phyloP scores from a whole-genome alignment of 2,888 invertebrate genomes.

The Gibbula magus region DNA sequence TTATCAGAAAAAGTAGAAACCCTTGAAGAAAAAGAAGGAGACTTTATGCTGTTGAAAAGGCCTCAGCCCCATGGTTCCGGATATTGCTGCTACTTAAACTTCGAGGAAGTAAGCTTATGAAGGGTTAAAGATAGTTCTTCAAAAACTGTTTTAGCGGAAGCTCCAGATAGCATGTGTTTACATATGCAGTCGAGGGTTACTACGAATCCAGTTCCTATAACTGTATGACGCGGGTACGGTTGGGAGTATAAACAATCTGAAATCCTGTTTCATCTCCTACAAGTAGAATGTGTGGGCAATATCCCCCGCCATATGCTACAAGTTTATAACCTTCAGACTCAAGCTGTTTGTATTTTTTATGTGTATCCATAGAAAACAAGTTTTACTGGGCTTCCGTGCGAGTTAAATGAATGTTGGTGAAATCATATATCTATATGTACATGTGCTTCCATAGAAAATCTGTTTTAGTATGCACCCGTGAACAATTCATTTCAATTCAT shows the following conservation, averaged over 20 bases:
- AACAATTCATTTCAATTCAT: no score
- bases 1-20: no score
- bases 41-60: no score
- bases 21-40: no score
- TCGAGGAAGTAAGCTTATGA: not conserved
- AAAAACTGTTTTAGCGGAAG: not conserved
- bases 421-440: no score
- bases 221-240: not conserved
- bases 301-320: not conserved
- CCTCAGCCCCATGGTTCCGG: not conserved
- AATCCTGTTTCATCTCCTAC: not conserved
- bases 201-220: not conserved
- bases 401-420: not conserved
- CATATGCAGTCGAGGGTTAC: not conserved
- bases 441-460: no score
- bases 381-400: not conserved
- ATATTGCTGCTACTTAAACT: not conserved
- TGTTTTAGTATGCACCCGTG: no score
- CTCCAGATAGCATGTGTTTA: not conserved
- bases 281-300: not conserved
- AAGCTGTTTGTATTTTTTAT: not conserved
- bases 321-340: not conserved
- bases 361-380: slow-evolving; percentile 7
- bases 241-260: not conserved
- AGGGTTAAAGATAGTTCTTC: not conserved